phyloP scores from a whole-genome alignment of 2,888 invertebrate species.

The Euspilapteryx auroguttella region DNA sequence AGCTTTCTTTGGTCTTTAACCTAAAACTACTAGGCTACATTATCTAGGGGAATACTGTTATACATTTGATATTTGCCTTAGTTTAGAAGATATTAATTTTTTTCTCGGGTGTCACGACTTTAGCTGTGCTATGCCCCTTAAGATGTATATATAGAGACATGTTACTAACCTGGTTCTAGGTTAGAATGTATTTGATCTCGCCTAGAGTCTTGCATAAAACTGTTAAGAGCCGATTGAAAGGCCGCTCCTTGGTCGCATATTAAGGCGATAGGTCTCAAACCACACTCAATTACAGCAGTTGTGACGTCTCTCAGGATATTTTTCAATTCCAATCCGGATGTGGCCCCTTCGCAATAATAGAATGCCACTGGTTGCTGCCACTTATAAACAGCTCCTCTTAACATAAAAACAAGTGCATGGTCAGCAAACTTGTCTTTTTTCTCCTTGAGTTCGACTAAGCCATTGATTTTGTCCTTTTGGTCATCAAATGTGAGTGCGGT shows the following conservation, averaged over 20 bases:
- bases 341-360: conserved; percentile 5
- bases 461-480: conserved; percentile 2
- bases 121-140: too few relatives aligned
- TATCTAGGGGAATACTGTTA: too few relatives aligned
- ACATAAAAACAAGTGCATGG: conserved; percentile 4
- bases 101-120: too few relatives aligned
- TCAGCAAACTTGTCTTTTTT: conserved; percentile 2
- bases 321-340: conserved; percentile 1
- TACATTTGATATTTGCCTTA: too few relatives aligned
- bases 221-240: conserved; percentile 8
- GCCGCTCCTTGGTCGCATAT: conserved; percentile 1
- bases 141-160: background rate
- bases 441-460: conserved; percentile 3
- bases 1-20: too few relatives aligned
- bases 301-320: background rate
- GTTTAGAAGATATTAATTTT: too few relatives aligned
- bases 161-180: background rate
- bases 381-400: conserved; percentile 4
- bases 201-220: conserved; percentile 1
- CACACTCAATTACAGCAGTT: background rate
- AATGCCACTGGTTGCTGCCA: conserved; percentile 5
- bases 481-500: background rate
- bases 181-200: background rate
- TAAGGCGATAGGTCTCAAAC: background rate
- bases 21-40: too few relatives aligned